A percentile compares a stretch with the other conserved stretches of the same genome.
These are phyloP conservation scores for Halictus quadricinctus DNA, from an alignment of 2,888 invertebrate species.

Conservation along the genomic window DNA sequence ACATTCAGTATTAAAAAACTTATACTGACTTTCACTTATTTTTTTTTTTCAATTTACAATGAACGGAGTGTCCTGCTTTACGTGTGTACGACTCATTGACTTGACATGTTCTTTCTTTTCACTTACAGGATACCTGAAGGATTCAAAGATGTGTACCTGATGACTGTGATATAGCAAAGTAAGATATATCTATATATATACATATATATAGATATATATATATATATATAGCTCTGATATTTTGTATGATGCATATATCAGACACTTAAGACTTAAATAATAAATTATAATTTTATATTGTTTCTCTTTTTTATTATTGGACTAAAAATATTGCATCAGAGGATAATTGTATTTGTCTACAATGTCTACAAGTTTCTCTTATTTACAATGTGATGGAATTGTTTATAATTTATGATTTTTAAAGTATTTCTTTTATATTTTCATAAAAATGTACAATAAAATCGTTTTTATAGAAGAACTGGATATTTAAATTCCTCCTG, in stretches of 20 bases:
- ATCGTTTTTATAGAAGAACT: conserved; percentile 27
- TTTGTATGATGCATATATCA: conserved; percentile 44
- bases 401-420: conserved; percentile 47
- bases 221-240: conserved; percentile 38
- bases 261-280: conserved; percentile 37
- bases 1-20: conserved; percentile 74
- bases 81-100: conserved; percentile 11
- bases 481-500: neutral
- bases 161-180: conserved; percentile 76
- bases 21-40: conserved; percentile 73
- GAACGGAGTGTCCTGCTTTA: conserved; percentile 40
- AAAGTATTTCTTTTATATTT: conserved; percentile 28
- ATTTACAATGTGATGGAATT: conserved; percentile 26
- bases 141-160: conserved; percentile 78
- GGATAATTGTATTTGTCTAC: conserved; percentile 28
- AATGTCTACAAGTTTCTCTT: conserved; percentile 13
- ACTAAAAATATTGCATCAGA: conserved; percentile 3
- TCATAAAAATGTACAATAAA: conserved; percentile 43
- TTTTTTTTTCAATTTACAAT: conserved; percentile 42
- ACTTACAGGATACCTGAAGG: conserved; percentile 74
- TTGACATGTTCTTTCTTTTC: conserved; percentile 69
- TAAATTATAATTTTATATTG: conserved; percentile 60
- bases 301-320: conserved; percentile 33
- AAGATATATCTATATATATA: conserved; percentile 38
- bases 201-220: neutral